These are phyloP conservation scores for Liparis tanakae DNA, from an alignment of 2,797 vertebrate species.

Conservation along the genomic window DNA sequence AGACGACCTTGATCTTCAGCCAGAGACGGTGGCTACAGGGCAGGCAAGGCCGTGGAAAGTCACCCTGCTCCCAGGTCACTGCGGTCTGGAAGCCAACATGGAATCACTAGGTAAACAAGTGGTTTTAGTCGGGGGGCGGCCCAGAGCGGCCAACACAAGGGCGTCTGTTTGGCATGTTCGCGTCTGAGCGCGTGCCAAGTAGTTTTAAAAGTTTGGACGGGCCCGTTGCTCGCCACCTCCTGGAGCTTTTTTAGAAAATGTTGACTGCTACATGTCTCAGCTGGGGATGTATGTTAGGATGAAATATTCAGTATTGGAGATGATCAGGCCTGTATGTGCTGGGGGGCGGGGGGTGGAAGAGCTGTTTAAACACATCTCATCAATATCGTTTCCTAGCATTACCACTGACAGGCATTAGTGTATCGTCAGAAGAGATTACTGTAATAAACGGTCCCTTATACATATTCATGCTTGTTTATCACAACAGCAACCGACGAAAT, in stretches of 20 bases:
- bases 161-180: slow-evolving; percentile 31
- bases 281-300: slow-evolving; percentile 26
- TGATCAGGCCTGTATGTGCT: slow-evolving; percentile 35
- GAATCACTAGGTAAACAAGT: slow-evolving; percentile 69
- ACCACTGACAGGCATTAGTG: slow-evolving; percentile 56
- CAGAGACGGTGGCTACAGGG: slow-evolving; percentile 58
- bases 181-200: slow-evolving; percentile 37
- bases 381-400: slow-evolving; percentile 44
- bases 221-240: slow-evolving; percentile 28
- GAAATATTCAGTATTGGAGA: slow-evolving; percentile 41
- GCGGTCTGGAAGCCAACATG: slow-evolving; percentile 66
- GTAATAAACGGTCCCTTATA: slow-evolving; percentile 50
- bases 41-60: slow-evolving; percentile 59
- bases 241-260: slow-evolving; percentile 42
- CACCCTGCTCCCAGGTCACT: slow-evolving; percentile 69
- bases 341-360: neutral
- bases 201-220: slow-evolving; percentile 36
- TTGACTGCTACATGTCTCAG: slow-evolving; percentile 40
- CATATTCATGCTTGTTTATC: slow-evolving; percentile 47
- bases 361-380: slow-evolving; percentile 55
- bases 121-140: slow-evolving; percentile 53
- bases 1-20: slow-evolving; percentile 69
- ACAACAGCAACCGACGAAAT: slow-evolving; percentile 35
- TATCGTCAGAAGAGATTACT: slow-evolving; percentile 55
- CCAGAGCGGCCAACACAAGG: slow-evolving; percentile 45